Evolutionary conservation across 2,113 vertebrate species (phyloP), one percentile per base, ranked within the genome.

Genomic region (Elaphurus davidianus): DNA sequence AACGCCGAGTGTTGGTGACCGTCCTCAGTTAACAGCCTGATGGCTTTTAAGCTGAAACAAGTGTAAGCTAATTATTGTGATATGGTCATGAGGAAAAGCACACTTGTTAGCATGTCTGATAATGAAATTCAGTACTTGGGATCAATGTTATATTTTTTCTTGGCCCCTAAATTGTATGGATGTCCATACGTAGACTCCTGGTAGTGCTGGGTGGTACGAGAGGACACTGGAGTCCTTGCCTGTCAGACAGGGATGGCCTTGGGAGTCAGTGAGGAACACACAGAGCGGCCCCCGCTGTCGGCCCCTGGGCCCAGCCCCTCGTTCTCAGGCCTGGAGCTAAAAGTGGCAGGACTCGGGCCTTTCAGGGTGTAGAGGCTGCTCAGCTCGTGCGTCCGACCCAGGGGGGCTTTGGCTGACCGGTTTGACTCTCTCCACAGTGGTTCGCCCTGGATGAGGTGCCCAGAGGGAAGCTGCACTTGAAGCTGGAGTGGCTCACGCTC

Each of bases 391-490:
- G 78, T 86, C 30, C 28, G 43, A n/a, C n/a, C 88, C 74, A 21
- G 43, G 28, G 57, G 84, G 33, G 28, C 71, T 76, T 57, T 43
- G 28, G 28, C 87, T 96, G 28, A 95, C 14, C 13, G 9, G 60
- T 5, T 7, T 3, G 9, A 1, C 57, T 98, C 78, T 92, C 43
- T 76, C 97, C 85, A 6, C 98, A 99, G 99, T 99, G 99, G 99
- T 99, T 99, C 91, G 59, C 96, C 28, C 94, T 99, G 98, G 99
- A 99, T 9, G 99, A 99, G 8, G 99, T 99, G 47, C 84, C 99
- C 21, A 98, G 98, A 64, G 99, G 99, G 95, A 99, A 99, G 98
- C 98, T 99, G 17, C 99, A 99, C 98, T 98, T 99, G 97, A 99
- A 99, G 93, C 98, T 99, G 82, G 99, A 99, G 98, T 99, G 99